phyloP scores from a whole-genome alignment of 1,140 invertebrate genomes.

The Dreissena rostriformis region DNA sequence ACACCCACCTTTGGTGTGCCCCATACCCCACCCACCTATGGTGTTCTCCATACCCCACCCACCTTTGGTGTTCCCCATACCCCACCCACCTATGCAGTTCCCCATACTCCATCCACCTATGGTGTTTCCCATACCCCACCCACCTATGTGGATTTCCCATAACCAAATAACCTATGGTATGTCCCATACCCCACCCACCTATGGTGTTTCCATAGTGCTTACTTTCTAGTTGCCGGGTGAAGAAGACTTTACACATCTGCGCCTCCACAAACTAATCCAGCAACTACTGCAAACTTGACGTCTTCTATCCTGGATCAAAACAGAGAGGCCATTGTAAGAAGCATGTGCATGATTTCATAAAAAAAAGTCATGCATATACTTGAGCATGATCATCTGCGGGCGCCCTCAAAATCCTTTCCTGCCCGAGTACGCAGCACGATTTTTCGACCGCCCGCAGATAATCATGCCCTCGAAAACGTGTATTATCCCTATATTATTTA shows the following conservation, averaged over 20 bases:
- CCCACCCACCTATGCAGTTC: too few relatives aligned
- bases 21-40: too few relatives aligned
- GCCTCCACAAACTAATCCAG: constrained; percentile 93
- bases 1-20: too few relatives aligned
- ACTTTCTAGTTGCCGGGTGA: constrained; percentile 74
- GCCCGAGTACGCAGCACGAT: too few relatives aligned
- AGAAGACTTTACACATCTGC: constrained; percentile 87
- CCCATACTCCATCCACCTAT: not conserved
- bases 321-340: constrained; percentile 49
- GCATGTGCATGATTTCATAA: not conserved
- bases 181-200: constrained; percentile 57
- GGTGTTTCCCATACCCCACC: not conserved
- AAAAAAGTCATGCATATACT: too few relatives aligned
- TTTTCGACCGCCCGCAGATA: too few relatives aligned
- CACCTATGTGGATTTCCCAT: not conserved
- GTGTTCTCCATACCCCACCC: too few relatives aligned
- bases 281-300: constrained; percentile 85
- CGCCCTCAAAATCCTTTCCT: too few relatives aligned
- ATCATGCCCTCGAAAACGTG: too few relatives aligned
- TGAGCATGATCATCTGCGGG: too few relatives aligned
- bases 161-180: not conserved
- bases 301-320: constrained; percentile 85
- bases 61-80: too few relatives aligned
- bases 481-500: too few relatives aligned
- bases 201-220: constrained; percentile 61